phyloP scores from a whole-genome alignment of 2,797 vertebrate species.

The Darevskia mixta region DNA sequence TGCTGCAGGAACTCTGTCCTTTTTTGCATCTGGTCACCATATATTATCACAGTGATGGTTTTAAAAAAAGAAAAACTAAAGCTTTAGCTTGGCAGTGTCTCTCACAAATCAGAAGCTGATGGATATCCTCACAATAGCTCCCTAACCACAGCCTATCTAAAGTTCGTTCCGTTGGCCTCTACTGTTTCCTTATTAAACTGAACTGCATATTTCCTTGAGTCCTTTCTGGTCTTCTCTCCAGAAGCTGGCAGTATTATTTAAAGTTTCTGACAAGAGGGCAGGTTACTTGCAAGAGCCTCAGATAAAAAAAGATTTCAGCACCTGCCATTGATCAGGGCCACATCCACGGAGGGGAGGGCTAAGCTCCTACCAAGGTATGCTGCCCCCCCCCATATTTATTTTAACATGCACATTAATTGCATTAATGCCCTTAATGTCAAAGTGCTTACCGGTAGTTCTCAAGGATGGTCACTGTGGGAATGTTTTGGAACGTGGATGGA shows the following conservation, averaged over 20 bases:
- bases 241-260: slow-evolving; percentile 28
- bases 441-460: too few species aligned
- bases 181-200: slow-evolving; percentile 22
- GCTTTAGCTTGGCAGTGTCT: neutral
- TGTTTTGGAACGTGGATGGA: too few species aligned
- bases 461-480: too few species aligned
- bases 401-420: too few species aligned
- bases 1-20: too few species aligned
- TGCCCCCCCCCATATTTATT: too few species aligned
- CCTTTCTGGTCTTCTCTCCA: slow-evolving; percentile 27
- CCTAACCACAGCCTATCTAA: neutral
- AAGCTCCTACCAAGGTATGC: too few species aligned
- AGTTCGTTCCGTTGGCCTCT: neutral
- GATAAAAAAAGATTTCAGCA: slow-evolving; percentile 23
- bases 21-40: too few species aligned
- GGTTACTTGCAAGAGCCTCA: neutral
- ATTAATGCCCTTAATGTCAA: too few species aligned
- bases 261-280: slow-evolving; percentile 38
- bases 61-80: neutral
- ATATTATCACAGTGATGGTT: too few species aligned
- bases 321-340: neutral
- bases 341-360: too few species aligned
- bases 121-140: neutral
- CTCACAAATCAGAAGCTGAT: neutral
- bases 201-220: neutral